Conservation (phyloP, 2,888 invertebrate genomes). For the Lasioglossum malachurum region DNA sequence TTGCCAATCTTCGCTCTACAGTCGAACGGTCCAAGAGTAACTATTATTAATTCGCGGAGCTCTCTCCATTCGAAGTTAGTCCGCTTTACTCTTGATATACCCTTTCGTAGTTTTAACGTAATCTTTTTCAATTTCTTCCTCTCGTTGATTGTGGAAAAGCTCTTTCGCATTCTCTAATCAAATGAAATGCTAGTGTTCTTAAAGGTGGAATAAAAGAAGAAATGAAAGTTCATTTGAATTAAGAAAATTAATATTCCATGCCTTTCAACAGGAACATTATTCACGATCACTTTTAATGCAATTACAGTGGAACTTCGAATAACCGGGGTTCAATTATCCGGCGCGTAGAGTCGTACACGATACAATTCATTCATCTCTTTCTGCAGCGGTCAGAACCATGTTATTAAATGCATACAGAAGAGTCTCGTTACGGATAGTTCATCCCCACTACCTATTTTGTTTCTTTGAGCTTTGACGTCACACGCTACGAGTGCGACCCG, state of each 20-base stretch:
- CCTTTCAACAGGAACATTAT: not conserved
- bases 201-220: not conserved
- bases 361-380: too few relatives aligned
- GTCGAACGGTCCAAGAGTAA: not conserved
- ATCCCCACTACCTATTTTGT: too few relatives aligned
- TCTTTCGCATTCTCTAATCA: not conserved
- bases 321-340: too few relatives aligned
- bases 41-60: not conserved
- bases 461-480: too few relatives aligned
- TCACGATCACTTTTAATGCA: not conserved
- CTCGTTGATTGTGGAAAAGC: not conserved
- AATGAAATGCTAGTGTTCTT: not conserved
- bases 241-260: not conserved
- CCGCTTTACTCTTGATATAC: not conserved
- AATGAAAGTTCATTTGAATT: not conserved
- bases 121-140: not conserved
- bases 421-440: too few relatives aligned
- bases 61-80: not conserved
- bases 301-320: too few relatives aligned
- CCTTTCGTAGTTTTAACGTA: not conserved
- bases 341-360: too few relatives aligned
- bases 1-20: conserved; percentile 3
- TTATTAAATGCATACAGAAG: too few relatives aligned
- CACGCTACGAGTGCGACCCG: too few relatives aligned
- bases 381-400: too few relatives aligned